phyloP scores from a whole-genome alignment of 2,797 vertebrate species.

The Syndactyla subalaris region DNA sequence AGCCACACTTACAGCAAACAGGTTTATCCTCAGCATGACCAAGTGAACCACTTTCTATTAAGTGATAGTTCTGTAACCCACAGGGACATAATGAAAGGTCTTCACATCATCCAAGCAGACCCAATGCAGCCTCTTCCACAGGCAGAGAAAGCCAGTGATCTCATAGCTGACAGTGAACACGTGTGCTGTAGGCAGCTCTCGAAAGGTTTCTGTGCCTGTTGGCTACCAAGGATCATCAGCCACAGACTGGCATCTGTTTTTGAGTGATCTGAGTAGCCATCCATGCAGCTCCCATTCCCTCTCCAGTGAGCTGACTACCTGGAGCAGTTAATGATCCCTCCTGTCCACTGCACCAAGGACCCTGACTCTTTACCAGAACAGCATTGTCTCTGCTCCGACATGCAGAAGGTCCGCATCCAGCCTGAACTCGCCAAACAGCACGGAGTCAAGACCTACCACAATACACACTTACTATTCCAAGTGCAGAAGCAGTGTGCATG shows the following conservation, averaged over 20 bases:
- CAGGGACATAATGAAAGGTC: fast-evolving
- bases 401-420: neutral
- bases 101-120: neutral
- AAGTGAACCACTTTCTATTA: neutral
- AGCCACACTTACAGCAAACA: neutral
- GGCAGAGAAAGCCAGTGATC: neutral
- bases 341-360: neutral
- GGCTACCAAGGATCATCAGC: fast-evolving
- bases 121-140: neutral
- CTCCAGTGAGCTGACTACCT: neutral
- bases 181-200: neutral
- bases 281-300: neutral
- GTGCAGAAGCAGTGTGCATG: neutral
- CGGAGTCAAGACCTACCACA: neutral
- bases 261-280: neutral
- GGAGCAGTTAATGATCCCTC: neutral
- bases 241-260: neutral
- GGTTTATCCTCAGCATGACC: neutral
- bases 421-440: neutral
- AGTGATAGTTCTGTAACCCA: neutral
- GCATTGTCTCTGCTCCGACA: neutral
- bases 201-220: fast-evolving
- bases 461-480: neutral
- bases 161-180: neutral
- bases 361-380: neutral